Evolutionary conservation across 2,888 invertebrate genomes (phyloP), one percentile per base, ranked within the genome.

Genomic region (Tetrapedia diversipes): DNA sequence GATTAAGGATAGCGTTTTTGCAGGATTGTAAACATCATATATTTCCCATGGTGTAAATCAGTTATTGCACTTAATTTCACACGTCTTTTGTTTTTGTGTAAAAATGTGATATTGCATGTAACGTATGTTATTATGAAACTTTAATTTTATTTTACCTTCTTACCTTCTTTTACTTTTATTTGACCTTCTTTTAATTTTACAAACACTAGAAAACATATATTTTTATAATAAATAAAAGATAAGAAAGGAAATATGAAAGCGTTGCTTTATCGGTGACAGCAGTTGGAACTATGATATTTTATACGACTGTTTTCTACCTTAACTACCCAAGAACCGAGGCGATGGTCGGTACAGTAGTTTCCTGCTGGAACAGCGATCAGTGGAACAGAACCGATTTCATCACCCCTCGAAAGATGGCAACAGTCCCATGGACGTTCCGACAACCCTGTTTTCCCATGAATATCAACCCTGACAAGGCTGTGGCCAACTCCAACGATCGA

Each of bases 341-440:
- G 60, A 34, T 65, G 34, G 86, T 81, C 83, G 87, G 85, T 82
- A 87, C 41, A 41, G 83, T 75, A 84, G 84, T 39, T 81, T 53
- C 37, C 81, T 77, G 54, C 7, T 29, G 0, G 8, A 29, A 19
- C 49, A 57, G 69, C 53, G n/a, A n/a, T 24, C 24, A 56, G 16
- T 32, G 27, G 10, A 53, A 32, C 29, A 41, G 65, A 59, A 64
- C 34, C 34, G 29, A 49, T 64, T 68, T 57, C 39, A 16, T 27
- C 47, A 14, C 14, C 19, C 11, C 54, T 47, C 71, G 49, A 11
- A 47, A 84, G 84, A 72, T 81, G 81, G 81, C 84, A 71, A 73
- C 16, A 56, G 51, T 27, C 14, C 27, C 16, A 27, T 51, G 37
- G 51, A 54, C 34, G 2, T 6, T 19, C 7, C 10, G 2, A 16